These are phyloP conservation scores for Elymnias hypermnestra DNA, from an alignment of 1,140 invertebrate genomes.

Conservation along the genomic window DNA sequence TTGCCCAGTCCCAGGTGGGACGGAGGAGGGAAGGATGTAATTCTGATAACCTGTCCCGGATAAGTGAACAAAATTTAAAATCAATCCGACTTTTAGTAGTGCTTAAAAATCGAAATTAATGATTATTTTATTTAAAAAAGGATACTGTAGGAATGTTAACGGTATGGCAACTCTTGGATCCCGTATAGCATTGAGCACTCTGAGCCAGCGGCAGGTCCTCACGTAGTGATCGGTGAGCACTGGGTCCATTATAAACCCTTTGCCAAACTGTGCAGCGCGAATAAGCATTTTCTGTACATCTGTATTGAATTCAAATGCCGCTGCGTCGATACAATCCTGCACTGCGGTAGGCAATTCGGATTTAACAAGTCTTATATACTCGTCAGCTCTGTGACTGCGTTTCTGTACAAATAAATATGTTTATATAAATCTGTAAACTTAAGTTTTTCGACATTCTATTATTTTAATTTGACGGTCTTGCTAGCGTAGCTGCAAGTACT, in stretches of 20 bases:
- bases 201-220: constrained; percentile 89
- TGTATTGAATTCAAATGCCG: constrained; percentile 92
- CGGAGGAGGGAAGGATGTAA: no score
- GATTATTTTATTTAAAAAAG: no score
- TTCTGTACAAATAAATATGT: constrained; percentile 76
- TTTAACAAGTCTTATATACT: constrained; percentile 93
- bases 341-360: constrained; percentile 87
- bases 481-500: no score
- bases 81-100: no score
- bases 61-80: no score
- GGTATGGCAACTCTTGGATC: constrained; percentile 93
- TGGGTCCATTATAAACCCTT: constrained; percentile 89
- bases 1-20: no score
- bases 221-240: constrained; percentile 89
- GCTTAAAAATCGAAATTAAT: no score
- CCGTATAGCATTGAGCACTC: constrained; percentile 94
- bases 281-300: constrained; percentile 93
- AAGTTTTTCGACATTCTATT: no score
- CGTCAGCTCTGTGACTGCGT: constrained; percentile 92
- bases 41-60: no score
- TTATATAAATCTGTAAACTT: background rate
- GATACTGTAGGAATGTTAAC: constrained; percentile 93
- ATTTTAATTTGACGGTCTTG: no score
- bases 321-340: constrained; percentile 93
- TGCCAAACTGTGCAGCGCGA: constrained; percentile 95